Percentiles rank a stretch among this genome's conserved stretches.
These are phyloP conservation scores for Aporrectodea caliginosa DNA, from an alignment of 1,140 invertebrate species.

Conservation along the genomic window DNA sequence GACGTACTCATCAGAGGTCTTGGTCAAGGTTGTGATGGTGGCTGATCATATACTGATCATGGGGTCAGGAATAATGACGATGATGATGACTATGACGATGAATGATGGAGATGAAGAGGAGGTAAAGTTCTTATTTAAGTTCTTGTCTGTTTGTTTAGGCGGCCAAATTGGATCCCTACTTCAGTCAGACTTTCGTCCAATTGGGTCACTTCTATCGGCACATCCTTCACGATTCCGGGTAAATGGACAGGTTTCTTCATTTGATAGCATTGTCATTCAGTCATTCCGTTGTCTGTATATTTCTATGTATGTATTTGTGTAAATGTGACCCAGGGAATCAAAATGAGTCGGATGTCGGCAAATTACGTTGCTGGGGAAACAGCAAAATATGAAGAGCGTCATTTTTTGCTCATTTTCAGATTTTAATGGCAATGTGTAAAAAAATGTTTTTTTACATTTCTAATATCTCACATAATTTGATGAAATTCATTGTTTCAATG, in stretches of 20 bases:
- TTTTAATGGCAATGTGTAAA: too few relatives aligned
- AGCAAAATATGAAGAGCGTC: too few relatives aligned
- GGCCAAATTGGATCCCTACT: background rate
- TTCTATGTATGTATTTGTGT: background rate
- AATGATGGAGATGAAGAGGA: background rate
- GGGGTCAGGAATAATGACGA: background rate
- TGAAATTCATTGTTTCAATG: too few relatives aligned
- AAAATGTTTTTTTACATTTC: too few relatives aligned
- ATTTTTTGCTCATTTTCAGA: too few relatives aligned
- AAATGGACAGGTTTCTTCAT: background rate
- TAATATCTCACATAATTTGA: too few relatives aligned
- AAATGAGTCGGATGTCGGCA: too few relatives aligned
- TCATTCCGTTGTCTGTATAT: background rate
- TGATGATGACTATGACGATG: background rate
- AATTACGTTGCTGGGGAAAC: too few relatives aligned
- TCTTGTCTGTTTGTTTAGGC: background rate
- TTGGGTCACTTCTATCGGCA: background rate
- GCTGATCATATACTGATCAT: background rate
- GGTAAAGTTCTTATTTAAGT: background rate
- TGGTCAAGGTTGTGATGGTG: background rate
- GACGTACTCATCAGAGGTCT: background rate
- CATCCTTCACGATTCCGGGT: background rate
- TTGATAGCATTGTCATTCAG: background rate
- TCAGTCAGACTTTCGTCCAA: background rate
- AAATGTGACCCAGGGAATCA: too few relatives aligned